Conservation (phyloP, 2,113 vertebrate species). For the Chitala chitala region DNA sequence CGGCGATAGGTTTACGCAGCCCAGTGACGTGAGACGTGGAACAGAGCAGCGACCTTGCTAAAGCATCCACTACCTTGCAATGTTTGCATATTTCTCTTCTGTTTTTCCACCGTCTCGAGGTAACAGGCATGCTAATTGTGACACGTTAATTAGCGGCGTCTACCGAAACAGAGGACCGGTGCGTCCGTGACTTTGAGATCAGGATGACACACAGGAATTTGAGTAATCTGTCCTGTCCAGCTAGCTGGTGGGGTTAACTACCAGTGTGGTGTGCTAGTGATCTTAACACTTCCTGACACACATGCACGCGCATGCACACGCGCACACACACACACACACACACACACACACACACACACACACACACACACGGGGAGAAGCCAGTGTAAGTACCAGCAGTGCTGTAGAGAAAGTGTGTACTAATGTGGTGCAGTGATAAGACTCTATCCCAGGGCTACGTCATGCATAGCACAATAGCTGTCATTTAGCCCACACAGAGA, state of each 20-base stretch:
- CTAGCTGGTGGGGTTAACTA: constrained; percentile 16
- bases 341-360: no score
- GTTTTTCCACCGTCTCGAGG: not conserved
- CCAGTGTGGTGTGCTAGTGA: not conserved
- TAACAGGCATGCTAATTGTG: constrained; percentile 9
- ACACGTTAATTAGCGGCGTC: constrained; percentile 13
- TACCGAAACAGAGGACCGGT: not conserved
- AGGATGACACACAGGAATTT: not conserved
- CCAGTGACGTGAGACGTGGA: no score
- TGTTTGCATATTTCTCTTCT: not conserved
- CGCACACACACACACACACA: no score
- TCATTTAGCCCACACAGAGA: no score
- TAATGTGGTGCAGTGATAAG: not conserved
- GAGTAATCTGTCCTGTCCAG: constrained; percentile 27
- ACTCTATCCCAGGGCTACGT: not conserved
- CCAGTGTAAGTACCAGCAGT: not conserved
- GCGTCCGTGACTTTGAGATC: constrained; percentile 23
- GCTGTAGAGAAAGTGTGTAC: no score
- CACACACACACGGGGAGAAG: no score
- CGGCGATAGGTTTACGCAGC: no score
- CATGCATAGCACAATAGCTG: no score
- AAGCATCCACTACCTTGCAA: not conserved
- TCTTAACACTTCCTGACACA: not conserved
- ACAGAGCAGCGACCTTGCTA: not conserved
- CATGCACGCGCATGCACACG: not conserved